Percentiles rank a stretch among this genome's conserved stretches.
Evolutionary conservation across 2,797 vertebrate genomes (phyloP).

Genomic region (Catostomus latipinnis): DNA sequence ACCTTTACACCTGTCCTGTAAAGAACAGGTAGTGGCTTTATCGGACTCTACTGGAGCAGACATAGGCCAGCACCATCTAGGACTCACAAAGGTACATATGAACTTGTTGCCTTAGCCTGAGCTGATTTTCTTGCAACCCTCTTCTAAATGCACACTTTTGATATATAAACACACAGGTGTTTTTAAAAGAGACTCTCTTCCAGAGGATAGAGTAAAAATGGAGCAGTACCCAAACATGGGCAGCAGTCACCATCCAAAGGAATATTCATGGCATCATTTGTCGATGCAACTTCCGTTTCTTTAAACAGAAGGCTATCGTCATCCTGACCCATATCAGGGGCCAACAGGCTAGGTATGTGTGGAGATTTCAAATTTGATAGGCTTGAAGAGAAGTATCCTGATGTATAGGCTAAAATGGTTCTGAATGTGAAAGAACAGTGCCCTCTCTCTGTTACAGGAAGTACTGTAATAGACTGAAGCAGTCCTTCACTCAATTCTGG

Average conservation of each 20-base stretch:
- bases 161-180: constrained; percentile 75
- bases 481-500: constrained; percentile 84
- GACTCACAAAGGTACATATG: constrained; percentile 74
- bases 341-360: constrained; percentile 88
- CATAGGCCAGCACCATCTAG: constrained; percentile 74
- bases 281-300: constrained; percentile 80
- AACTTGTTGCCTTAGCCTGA: too few species aligned
- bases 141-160: too few species aligned
- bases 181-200: constrained; percentile 85
- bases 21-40: constrained; percentile 73
- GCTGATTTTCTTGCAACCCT: too few species aligned
- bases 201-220: constrained; percentile 82
- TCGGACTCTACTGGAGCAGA: constrained; percentile 75
- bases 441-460: constrained; percentile 76
- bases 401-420: too few species aligned
- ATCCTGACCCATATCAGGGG: constrained; percentile 89
- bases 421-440: constrained; percentile 21
- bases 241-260: constrained; percentile 84
- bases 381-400: neutral
- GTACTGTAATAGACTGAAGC: constrained; percentile 81
- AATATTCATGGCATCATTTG: constrained; percentile 83
- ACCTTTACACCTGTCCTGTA: constrained; percentile 58
- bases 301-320: constrained; percentile 85
- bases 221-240: constrained; percentile 84
- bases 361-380: neutral